Percentiles rank a stretch among this genome's conserved stretches.
Evolutionary conservation across 2,113 vertebrate genomes (phyloP).

Genomic region (Lepisosteus osseus): DNA sequence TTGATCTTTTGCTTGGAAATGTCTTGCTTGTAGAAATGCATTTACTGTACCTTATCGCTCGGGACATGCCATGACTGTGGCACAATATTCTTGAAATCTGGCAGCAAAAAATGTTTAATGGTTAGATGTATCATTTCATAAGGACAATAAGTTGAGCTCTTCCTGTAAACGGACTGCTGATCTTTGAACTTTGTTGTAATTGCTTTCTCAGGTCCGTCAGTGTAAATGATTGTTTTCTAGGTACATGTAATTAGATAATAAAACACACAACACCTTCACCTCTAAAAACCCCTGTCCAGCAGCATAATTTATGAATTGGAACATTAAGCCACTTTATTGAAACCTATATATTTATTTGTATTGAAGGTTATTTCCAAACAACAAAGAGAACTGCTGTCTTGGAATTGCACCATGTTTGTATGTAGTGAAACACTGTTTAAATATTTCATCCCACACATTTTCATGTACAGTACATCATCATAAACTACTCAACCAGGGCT

Average conservation of each 20-base stretch:
- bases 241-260: constrained; percentile 8
- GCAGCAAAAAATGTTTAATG: background rate
- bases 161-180: background rate
- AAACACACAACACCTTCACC: background rate
- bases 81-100: background rate
- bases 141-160: constrained; percentile 2
- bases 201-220: constrained; percentile 8
- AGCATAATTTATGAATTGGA: background rate
- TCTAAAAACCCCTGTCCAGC: constrained; percentile 1
- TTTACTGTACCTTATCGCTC: background rate
- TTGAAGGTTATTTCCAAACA: background rate
- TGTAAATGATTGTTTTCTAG: constrained; percentile 5
- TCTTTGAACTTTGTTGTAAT: constrained; percentile 13
- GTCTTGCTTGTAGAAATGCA: background rate
- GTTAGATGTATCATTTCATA: background rate
- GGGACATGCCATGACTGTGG: background rate
- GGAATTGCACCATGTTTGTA: background rate
- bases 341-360: background rate
- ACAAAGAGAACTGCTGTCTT: background rate
- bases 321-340: background rate
- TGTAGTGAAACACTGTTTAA: background rate
- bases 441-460: background rate
- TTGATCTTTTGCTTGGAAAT: background rate
- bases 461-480: too few species aligned
- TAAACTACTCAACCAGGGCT: too few species aligned